Evolutionary conservation across 2,113 vertebrate genomes (phyloP).

Genomic region (Corvus hawaiiensis): DNA sequence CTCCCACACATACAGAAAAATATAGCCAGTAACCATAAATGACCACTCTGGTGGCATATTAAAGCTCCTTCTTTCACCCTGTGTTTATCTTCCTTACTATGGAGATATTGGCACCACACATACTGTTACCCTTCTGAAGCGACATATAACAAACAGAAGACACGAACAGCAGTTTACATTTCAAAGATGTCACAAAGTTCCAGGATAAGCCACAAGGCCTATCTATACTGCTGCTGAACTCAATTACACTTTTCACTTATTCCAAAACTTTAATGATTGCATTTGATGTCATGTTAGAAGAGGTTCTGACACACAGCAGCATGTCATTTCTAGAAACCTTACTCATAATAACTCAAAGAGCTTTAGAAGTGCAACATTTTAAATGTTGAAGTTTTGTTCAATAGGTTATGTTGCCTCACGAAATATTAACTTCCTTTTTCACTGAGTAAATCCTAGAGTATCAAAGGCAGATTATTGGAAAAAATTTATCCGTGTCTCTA

Average conservation of each 20-base stretch:
- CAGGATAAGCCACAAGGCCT: neutral
- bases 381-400: neutral
- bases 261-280: neutral
- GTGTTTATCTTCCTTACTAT: neutral
- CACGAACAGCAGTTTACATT: neutral
- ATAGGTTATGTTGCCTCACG: neutral
- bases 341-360: neutral
- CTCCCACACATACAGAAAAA: neutral
- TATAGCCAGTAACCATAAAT: neutral
- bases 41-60: fast-evolving
- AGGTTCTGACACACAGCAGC: neutral
- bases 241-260: neutral
- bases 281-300: neutral
- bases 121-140: neutral
- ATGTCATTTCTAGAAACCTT: neutral
- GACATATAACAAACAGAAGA: neutral
- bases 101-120: neutral
- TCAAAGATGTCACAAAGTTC: neutral
- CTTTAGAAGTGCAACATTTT: neutral
- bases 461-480: neutral
- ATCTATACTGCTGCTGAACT: neutral
- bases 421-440: neutral
- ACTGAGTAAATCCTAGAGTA: neutral
- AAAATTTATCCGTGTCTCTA: neutral
- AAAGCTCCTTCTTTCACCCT: neutral